Evolutionary conservation across 2,888 invertebrate species (phyloP), one percentile per base, ranked within the genome.

Genomic region (Cartodere bifasciata): DNA sequence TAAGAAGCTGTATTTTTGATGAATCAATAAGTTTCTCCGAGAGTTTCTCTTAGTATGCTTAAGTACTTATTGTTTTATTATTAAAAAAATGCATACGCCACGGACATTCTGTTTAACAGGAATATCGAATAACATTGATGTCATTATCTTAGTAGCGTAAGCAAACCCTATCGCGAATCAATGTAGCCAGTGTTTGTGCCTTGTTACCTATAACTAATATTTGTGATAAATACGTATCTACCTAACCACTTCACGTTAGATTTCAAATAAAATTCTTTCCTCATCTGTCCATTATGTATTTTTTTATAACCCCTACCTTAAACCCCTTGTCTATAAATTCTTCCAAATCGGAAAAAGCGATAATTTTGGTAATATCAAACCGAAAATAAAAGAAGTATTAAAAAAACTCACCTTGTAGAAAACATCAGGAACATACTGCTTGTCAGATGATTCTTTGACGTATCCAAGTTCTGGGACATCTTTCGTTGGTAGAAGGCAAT

Each of bases 381-480:
- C 6, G 20, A 20, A 20, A 20, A 20, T 9, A 9, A 20, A 20
- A 20, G n/a, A 20, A 9, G 20, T 20, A 7, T 20, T 9, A 7
- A 20, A 20, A 9, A 20, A 7, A 54, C 73, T 65, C 55, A 88
- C 91, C 81, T 88, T 95, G 64, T 90, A 98, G 65, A 88, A 97
- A 44, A 99, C 95, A 68, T 97, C 97, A 38, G 98, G 97, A 54
- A 98, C 95, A 66, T 91, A 98, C 65, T 94, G 94, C 53, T 80
- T 76, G 54, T 87, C 84, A 34, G 80, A 71, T 28, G 92, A 90
- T 62, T 95, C 94, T 42, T 87, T 77, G 39, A 95, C 79, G 64
- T 91, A 97, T 35, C 91, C 98, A 35, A 98, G 71, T 61, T 98
- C 97, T 23, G 97, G 88, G 39, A 88, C 91, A 70, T 97, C 95